Conservation (phyloP, 2,888 invertebrate genomes). For the Apamea crenata region DNA sequence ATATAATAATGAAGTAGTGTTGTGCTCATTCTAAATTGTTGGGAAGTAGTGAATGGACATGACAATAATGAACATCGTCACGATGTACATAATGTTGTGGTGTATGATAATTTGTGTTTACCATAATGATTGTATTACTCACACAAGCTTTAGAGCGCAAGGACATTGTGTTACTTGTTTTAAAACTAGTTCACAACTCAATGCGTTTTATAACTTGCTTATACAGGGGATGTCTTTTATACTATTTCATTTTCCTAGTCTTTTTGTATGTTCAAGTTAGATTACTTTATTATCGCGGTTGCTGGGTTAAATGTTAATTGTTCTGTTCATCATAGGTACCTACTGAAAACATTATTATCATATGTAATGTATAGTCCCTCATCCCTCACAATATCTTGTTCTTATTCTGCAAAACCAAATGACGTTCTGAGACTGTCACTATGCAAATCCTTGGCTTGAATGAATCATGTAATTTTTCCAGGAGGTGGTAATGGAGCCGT, state of each 20-base stretch:
- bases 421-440: background rate
- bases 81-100: constrained; percentile 20
- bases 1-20: constrained; percentile 24
- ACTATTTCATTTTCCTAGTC: background rate
- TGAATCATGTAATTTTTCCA: constrained; percentile 68
- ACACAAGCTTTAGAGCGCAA: constrained; percentile 21
- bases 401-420: background rate
- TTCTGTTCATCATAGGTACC: background rate
- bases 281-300: background rate
- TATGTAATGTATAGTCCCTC: too few relatives aligned
- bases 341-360: background rate
- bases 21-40: constrained; percentile 19
- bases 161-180: constrained; percentile 2
- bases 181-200: constrained; percentile 20
- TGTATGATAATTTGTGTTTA: constrained; percentile 24
- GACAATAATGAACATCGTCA: constrained; percentile 9
- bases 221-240: constrained; percentile 1
- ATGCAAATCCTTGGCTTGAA: background rate
- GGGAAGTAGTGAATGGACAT: constrained; percentile 16
- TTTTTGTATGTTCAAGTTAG: background rate
- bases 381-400: rapidly evolving
- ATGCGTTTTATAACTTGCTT: constrained; percentile 20
- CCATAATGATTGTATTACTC: constrained; percentile 11
- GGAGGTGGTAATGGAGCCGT: constrained; percentile 81
- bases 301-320: background rate